Evolutionary conservation across 1,140 invertebrate genomes (phyloP), one percentile per base, ranked within the genome.

Genomic region (Dreissena rostriformis): DNA sequence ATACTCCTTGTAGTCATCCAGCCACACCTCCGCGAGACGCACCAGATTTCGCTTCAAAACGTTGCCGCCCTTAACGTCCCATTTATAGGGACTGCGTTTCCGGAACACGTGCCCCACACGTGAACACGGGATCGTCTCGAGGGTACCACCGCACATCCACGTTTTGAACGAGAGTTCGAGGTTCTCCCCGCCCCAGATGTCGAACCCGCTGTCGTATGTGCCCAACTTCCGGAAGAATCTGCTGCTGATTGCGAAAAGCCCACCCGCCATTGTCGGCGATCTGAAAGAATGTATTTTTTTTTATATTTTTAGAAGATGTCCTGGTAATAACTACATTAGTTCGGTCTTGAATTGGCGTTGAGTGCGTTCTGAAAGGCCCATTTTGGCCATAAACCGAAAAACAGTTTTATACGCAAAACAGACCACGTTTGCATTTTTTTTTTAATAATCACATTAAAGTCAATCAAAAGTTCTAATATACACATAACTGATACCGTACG

Each of bases 101-200:
- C 98, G 95, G 92, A 99, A 99, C n/a, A 99, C 95, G 93, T 99
- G 99, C 0, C 98, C 99, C 0, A 99, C 98, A 91, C 98, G 97
- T 14, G 98, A 99, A 92, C 99, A 99, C 0, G 99, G 97, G 0
- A 96, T 96, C 63, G 99, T 99, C 94, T 99, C 97, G 0, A 99
- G 96, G 63, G 95, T 95, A 0, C 98, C 99, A 0, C 98, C 99
- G 92, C 98, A 99, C 94, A 99, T 98, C 99, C 99, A 99, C 0
- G 98, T 96, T 91, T 98, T 95, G 92, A 99, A 99, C 17, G 97
- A 98, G 95, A 99, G 97, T 94, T 99, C 98, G 52, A 99, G 95
- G 94, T 99, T 99, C 94, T 99, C 98, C 5, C 98, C 98, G 51
- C 98, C 98, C 96, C 95, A 96, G 57, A 96, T 95, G 80, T 96